These are phyloP conservation scores for Machimus atricapillus DNA, from an alignment of 2,888 invertebrate species.

Conservation along the genomic window DNA sequence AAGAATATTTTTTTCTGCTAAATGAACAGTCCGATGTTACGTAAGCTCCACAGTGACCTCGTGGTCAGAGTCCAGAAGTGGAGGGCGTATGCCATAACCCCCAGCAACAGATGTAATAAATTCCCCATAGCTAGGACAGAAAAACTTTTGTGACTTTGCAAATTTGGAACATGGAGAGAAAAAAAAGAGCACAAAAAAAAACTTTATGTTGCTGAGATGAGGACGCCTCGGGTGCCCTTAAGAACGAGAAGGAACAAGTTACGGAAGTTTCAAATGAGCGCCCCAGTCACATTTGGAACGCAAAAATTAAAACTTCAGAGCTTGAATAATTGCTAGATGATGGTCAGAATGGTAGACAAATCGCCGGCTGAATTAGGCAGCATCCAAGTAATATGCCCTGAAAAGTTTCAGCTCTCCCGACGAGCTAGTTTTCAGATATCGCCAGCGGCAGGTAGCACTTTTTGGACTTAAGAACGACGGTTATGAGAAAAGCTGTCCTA, in stretches of 20 bases:
- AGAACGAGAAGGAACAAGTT: not conserved
- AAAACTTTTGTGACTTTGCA: not conserved
- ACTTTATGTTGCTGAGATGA: not conserved
- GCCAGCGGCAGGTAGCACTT: not conserved
- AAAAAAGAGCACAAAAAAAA: not conserved
- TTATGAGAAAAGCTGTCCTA: not conserved
- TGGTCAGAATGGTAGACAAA: not conserved
- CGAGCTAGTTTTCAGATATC: not conserved
- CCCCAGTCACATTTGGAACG: not conserved
- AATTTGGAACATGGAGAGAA: not conserved
- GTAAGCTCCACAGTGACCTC: not conserved
- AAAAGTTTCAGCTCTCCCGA: not conserved
- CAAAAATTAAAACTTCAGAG: not conserved
- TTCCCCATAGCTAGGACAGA: not conserved
- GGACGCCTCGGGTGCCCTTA: not conserved
- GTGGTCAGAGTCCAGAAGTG: not conserved
- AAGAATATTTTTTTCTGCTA: not conserved
- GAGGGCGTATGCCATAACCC: not conserved
- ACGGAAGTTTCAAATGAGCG: not conserved
- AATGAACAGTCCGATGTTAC: not conserved
- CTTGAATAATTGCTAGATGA: not conserved
- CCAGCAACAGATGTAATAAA: not conserved
- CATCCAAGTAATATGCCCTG: not conserved
- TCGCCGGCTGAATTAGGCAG: not conserved
- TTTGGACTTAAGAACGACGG: not conserved